Conservation (phyloP, 2,888 invertebrate species). For the Pseudolycoriella hygida region DNA sequence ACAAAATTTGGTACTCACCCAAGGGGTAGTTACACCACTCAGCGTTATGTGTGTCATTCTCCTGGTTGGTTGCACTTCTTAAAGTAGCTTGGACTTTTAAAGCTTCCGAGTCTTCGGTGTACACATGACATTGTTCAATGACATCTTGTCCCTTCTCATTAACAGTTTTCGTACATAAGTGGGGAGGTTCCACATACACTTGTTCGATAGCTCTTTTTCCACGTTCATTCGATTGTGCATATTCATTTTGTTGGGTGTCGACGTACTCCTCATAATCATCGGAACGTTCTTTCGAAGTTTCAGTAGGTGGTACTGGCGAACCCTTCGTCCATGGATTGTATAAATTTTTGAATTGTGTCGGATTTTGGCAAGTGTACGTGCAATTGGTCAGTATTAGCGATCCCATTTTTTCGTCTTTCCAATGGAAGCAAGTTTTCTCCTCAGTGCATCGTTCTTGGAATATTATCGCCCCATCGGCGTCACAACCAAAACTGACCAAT, state of each 20-base stretch:
- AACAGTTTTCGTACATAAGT: slow-evolving; percentile 33
- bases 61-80: slow-evolving; percentile 29
- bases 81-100: slow-evolving; percentile 36
- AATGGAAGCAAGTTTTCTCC: slow-evolving; percentile 46
- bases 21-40: slow-evolving; percentile 53
- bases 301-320: slow-evolving; percentile 15
- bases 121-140: slow-evolving; percentile 37
- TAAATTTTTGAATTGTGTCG: slow-evolving; percentile 24
- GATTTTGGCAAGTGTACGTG: slow-evolving; percentile 47
- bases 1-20: slow-evolving; percentile 30
- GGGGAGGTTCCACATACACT: slow-evolving; percentile 33
- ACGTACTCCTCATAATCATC: slow-evolving; percentile 12
- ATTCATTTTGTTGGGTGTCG: slow-evolving; percentile 17
- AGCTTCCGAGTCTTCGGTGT: slow-evolving; percentile 34
- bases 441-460: slow-evolving; percentile 55
- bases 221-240: slow-evolving; percentile 20
- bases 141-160: slow-evolving; percentile 14
- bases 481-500: slow-evolving; percentile 50
- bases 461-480: slow-evolving; percentile 47
- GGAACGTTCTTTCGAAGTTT: slow-evolving; percentile 16
- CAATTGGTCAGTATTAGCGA: slow-evolving; percentile 47
- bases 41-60: slow-evolving; percentile 23
- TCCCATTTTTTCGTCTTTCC: slow-evolving; percentile 44
- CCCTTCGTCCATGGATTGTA: slow-evolving; percentile 24
- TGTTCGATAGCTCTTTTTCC: slow-evolving; percentile 7